These are phyloP conservation scores for Macrophya annulata DNA, from an alignment of 2,888 invertebrate species.

Conservation along the genomic window DNA sequence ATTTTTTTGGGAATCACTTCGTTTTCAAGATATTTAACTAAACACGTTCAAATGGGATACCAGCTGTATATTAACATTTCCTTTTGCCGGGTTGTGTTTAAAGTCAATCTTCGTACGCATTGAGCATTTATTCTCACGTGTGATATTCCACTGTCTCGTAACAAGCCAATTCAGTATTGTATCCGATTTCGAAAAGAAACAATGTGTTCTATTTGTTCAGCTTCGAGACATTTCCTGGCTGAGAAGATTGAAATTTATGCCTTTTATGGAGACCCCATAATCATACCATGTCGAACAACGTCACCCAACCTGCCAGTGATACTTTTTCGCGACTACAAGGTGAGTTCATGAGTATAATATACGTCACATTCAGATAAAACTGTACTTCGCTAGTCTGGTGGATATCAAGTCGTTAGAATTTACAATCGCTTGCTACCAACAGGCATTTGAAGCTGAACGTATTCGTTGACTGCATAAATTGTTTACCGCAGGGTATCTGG, in stretches of 20 bases:
- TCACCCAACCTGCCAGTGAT: constrained; percentile 82
- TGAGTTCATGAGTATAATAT: background rate
- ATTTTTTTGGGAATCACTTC: too few species aligned
- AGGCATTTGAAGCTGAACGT: too few species aligned
- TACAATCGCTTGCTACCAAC: background rate
- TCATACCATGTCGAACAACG: constrained; percentile 85
- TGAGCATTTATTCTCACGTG: too few species aligned
- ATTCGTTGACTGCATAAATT: background rate
- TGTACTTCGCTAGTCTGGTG: background rate
- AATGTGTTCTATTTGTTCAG: background rate
- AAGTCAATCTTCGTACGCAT: too few species aligned
- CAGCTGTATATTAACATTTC: too few species aligned
- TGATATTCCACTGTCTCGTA: too few species aligned
- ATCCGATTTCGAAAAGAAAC: too few species aligned
- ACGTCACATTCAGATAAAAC: background rate
- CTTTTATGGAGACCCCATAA: constrained; percentile 70
- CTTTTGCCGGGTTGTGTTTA: too few species aligned
- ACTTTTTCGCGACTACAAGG: constrained; percentile 56
- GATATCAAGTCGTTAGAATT: background rate
- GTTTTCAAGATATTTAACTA: too few species aligned
- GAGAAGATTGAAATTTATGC: too few species aligned
- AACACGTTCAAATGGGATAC: too few species aligned
- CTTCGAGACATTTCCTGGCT: background rate
- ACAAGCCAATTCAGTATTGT: too few species aligned
- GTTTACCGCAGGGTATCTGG: background rate